Base-by-base conservation (phyloP, 2,797 vertebrate species). In the Pitangus sulphuratus region DNA sequence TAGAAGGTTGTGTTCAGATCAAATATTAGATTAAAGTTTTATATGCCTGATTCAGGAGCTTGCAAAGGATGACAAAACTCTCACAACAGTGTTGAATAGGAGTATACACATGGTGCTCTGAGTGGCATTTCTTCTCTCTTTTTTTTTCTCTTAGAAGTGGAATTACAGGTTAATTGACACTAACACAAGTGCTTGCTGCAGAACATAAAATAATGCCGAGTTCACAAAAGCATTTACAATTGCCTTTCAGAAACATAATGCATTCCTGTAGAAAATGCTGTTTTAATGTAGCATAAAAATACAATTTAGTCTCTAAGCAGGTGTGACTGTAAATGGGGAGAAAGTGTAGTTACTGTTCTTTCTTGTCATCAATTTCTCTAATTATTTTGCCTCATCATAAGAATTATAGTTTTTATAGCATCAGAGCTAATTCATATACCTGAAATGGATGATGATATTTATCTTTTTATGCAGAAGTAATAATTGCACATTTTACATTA, bases 271-370 rank as follows among this genome's bases (percentile, higher is more conserved):
- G 89, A 97, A 97, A 97, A 97, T 95, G 75, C 44, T 79, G 66
- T 91, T 97, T 97, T 96, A 98, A 97, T 97, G 94, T 97, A 94
- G 93, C 97, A 95, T 97, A 97, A 98, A 97, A 96, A 96, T 96
- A 80, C 95, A 96, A 96, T 98, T 97, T 97, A 91, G 95, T 97
- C 87, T 97, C 97, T 96, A 97, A 97, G 96, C 96, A 98, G 97
- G 96, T 98, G 93, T 98, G 97, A 97, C 95, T 90, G 57, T 79
- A 95, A 96, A 95, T 94, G 71, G 75, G 30, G 84, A 93, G 26
- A 81, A 90, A 75, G 22, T 89, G 48, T 84, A 94, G 83, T 87
- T 96, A 93, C 89, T 89, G 39, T 85, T 92, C 54, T 84, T 76
- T 94, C 60, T 94, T 86, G 85, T 86, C 68, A 84, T 94, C 89